Evolutionary conservation across 2,113 vertebrate species (phyloP).

Genomic region (Marmota flaviventris): DNA sequence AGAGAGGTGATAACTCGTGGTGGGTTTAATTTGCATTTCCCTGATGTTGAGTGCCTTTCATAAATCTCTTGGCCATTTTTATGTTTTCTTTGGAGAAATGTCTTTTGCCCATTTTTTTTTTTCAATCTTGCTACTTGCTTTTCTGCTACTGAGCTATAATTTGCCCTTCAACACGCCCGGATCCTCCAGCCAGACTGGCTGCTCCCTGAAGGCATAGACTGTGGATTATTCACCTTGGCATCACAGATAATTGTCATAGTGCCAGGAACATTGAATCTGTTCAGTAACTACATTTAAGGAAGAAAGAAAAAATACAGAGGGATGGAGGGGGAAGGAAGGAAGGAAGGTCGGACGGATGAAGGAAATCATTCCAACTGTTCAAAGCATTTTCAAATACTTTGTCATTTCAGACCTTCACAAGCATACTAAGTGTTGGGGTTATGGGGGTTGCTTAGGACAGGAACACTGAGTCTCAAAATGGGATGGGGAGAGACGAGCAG

Average conservation of each 20-base stretch:
- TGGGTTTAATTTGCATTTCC: not conserved
- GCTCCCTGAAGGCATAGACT: not conserved
- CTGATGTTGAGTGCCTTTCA: not conserved
- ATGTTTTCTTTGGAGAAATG: not conserved
- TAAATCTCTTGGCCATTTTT: not conserved
- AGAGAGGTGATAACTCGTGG: not conserved
- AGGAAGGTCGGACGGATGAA: not conserved
- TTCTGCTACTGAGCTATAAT: not conserved
- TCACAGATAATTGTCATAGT: not conserved
- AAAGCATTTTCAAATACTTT: constrained; percentile 36
- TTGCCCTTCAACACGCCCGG: not conserved
- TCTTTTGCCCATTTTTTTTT: not conserved
- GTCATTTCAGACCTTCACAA: not conserved
- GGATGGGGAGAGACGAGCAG: not conserved
- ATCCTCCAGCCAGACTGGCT: not conserved
- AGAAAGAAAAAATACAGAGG: not conserved
- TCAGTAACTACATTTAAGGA: constrained; percentile 31
- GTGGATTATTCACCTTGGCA: not conserved
- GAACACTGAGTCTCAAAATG: not conserved
- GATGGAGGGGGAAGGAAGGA: not conserved
- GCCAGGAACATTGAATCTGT: not conserved
- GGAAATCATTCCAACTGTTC: not conserved
- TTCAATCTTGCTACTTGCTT: not conserved
- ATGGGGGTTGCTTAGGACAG: not conserved
- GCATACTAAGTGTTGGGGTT: not conserved